Percentiles rank a stretch among this genome's conserved stretches.
phyloP scores from a whole-genome alignment of 2,113 vertebrate genomes.

The Prionailurus viverrinus region DNA sequence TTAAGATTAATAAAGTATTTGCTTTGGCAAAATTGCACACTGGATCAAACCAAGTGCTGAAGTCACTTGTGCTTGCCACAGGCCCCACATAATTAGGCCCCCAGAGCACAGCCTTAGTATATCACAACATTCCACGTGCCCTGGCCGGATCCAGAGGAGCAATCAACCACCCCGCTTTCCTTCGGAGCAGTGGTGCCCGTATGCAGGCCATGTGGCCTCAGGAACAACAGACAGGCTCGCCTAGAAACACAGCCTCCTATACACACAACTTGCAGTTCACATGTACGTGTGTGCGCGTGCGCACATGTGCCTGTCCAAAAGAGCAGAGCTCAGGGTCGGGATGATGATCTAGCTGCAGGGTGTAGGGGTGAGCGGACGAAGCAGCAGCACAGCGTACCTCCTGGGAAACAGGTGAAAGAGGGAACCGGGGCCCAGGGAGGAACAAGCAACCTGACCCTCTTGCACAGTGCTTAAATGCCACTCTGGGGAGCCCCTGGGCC shows the following conservation, averaged over 20 bases:
- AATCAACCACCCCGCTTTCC: conserved; percentile 11
- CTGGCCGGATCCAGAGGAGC: conserved; percentile 21
- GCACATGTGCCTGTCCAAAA: background rate
- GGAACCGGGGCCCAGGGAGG: background rate
- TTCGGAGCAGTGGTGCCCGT: background rate
- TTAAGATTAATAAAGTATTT: conserved; percentile 79
- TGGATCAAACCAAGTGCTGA: conserved; percentile 65
- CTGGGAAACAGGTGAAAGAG: background rate
- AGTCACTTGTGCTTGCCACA: conserved; percentile 64
- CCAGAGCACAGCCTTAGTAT: conserved; percentile 56
- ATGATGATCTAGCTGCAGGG: background rate
- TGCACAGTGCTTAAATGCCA: background rate
- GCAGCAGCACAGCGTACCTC: background rate
- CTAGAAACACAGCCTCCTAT: background rate
- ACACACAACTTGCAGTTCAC: background rate
- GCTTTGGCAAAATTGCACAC: conserved; percentile 73
- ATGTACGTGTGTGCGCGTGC: too few relatives aligned
- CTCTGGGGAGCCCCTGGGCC: background rate
- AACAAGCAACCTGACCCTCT: background rate
- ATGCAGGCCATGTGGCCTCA: background rate
- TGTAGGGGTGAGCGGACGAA: background rate
- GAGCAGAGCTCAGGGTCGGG: background rate
- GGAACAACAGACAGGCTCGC: background rate
- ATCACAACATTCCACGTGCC: conserved; percentile 49
- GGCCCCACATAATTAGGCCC: conserved; percentile 65